Evolutionary conservation across 2,888 invertebrate species (phyloP).

Genomic region (Rutpela maculata): DNA sequence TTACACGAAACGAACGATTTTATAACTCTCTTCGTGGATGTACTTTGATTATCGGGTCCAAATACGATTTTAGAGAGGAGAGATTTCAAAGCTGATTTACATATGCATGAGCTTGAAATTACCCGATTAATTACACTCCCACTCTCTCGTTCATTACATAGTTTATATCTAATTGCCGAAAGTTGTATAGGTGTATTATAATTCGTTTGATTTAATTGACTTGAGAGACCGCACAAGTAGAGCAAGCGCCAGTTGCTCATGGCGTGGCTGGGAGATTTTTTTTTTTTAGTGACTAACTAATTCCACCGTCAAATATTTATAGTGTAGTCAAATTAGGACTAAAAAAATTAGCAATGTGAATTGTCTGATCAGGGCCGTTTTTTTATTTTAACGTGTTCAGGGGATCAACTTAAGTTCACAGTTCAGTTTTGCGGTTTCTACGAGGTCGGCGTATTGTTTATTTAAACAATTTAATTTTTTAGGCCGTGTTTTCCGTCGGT

Average conservation of each 20-base stretch:
- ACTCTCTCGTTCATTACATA: conserved; percentile 20
- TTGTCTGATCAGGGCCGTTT: too few relatives aligned
- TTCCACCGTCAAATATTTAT: too few relatives aligned
- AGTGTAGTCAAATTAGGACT: too few relatives aligned
- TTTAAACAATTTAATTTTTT: too few relatives aligned
- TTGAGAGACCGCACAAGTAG: conserved; percentile 24
- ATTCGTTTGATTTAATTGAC: conserved; percentile 33
- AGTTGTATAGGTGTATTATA: conserved; percentile 14
- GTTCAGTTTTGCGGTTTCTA: too few relatives aligned
- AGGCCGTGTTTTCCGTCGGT: too few relatives aligned
- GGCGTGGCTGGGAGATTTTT: too few relatives aligned
- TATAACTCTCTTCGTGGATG: neutral
- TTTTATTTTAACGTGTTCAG: too few relatives aligned
- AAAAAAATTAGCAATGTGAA: too few relatives aligned
- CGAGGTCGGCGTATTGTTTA: too few relatives aligned
- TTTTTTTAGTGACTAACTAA: too few relatives aligned
- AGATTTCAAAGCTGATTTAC: conserved; percentile 22
- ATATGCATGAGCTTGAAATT: conserved; percentile 38
- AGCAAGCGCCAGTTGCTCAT: neutral
- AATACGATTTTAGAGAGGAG: conserved; percentile 9
- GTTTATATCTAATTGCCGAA: conserved; percentile 32
- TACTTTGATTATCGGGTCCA: neutral
- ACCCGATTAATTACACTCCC: conserved; percentile 36
- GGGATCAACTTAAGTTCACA: too few relatives aligned
- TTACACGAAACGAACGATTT: neutral